Percentiles rank a stretch among this genome's conserved stretches.
Evolutionary conservation across 2,797 vertebrate species (phyloP).

Genomic region (Danionella dracula): DNA sequence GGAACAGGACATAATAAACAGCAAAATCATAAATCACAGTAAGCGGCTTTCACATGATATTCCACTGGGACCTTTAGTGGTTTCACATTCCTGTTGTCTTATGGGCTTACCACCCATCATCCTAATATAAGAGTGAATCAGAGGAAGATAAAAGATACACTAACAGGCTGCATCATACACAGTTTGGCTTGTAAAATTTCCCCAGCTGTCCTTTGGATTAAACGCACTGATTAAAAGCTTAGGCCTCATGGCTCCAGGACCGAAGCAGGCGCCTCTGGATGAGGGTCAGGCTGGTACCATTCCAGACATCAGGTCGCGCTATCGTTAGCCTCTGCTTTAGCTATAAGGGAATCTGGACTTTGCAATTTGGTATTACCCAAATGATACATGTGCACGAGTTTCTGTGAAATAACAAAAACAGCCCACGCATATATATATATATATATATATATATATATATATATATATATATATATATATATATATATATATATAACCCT

Average conservation of each 20-base stretch:
- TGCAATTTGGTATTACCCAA: constrained; percentile 38
- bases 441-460: too few species aligned
- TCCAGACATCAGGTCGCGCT: constrained; percentile 11
- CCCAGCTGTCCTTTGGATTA: constrained; percentile 78
- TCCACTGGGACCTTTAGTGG: neutral
- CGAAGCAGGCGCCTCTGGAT: constrained; percentile 68
- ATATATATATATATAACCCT: too few species aligned
- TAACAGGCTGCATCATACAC: constrained; percentile 65
- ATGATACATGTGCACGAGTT: too few species aligned
- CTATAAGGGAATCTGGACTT: neutral
- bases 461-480: too few species aligned
- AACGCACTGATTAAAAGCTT: constrained; percentile 73
- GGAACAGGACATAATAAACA: too few species aligned
- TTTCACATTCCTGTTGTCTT: constrained; percentile 49
- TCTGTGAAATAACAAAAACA: too few species aligned
- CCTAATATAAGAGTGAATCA: constrained; percentile 52
- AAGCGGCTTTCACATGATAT: neutral
- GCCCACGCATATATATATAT: too few species aligned
- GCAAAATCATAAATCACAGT: constrained; percentile 1
- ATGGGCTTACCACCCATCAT: constrained; percentile 50
- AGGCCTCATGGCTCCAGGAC: constrained; percentile 72
- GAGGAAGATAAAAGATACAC: constrained; percentile 50
- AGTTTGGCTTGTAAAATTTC: constrained; percentile 70
- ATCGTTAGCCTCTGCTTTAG: neutral
- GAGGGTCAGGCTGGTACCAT: constrained; percentile 42